Base-by-base conservation (phyloP, 2,888 invertebrate species). In the Mycogona germanica region DNA sequence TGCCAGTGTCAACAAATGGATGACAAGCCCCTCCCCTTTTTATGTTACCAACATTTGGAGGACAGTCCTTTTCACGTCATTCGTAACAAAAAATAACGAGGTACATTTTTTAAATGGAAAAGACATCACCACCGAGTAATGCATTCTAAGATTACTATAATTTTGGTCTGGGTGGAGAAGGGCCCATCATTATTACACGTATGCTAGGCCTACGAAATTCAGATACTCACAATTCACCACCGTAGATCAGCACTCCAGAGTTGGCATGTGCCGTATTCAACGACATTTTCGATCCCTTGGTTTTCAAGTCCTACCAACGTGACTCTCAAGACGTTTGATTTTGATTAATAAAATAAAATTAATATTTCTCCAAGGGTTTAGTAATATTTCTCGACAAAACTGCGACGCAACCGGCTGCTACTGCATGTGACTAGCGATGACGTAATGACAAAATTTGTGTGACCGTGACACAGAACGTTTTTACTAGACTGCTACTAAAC, bases 261-360 rank as follows among this genome's bases (percentile, higher is more conserved):
- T 89, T 87, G 52, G 91, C 84, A 70, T 97, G 95, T 51, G 96
- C 88, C 59, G 92, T 93, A 71, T 97, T 97, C 60, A 96, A 73
- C 61, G 95, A 91, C 96, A 97, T 95, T n/a, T n/a, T n/a, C n/a
- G n/a, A 47, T 30, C 19, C 12, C 21, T 42, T 23, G 26, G n/a
- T n/a, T n/a, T n/a, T n/a, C n/a, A n/a, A n/a, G n/a, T n/a, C n/a
- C n/a, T n/a, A n/a, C n/a, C n/a, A n/a, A n/a, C n/a, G n/a, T n/a
- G n/a, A n/a, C n/a, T n/a, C n/a, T n/a, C n/a, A n/a, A n/a, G n/a
- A n/a, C n/a, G n/a, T n/a, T n/a, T n/a, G n/a, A n/a, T n/a, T n/a
- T n/a, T n/a, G n/a, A n/a, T n/a, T n/a, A n/a, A n/a, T n/a, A n/a
- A n/a, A n/a, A n/a, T n/a, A n/a, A n/a, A 7, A 44, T 23, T 7